Evolutionary conservation across 35 echinoderm and acorn worm genomes (phyloP).

Genomic region (Hemicentrotus pulcherrimus): DNA sequence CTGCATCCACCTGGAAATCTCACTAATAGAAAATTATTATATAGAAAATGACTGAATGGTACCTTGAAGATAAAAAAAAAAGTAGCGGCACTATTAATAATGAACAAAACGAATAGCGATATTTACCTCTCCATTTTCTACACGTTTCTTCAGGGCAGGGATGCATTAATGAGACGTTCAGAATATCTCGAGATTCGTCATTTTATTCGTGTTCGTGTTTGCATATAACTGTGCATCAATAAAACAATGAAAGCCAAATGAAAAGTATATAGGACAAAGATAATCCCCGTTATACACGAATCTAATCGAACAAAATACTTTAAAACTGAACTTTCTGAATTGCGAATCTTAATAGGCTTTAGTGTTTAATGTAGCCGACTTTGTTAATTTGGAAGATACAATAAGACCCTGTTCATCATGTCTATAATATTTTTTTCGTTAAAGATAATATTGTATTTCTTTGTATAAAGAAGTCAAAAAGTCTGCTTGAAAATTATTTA

Average conservation of each 20-base stretch:
- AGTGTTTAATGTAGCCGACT: too few species aligned
- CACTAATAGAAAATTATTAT: too few species aligned
- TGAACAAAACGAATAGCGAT: background rate
- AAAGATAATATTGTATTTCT: too few species aligned
- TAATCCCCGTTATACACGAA: background rate
- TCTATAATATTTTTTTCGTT: too few species aligned
- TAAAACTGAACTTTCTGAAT: background rate
- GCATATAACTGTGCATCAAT: background rate
- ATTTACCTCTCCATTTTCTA: background rate
- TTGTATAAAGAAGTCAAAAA: too few species aligned
- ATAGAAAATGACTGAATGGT: too few species aligned
- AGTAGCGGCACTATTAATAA: background rate
- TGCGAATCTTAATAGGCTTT: too few species aligned
- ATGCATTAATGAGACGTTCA: background rate
- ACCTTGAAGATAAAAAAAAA: too few species aligned
- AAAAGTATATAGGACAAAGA: background rate
- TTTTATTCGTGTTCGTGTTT: background rate
- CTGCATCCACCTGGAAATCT: too few species aligned
- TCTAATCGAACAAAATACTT: background rate
- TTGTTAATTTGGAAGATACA: too few species aligned
- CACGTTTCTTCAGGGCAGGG: background rate
- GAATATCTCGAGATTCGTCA: background rate
- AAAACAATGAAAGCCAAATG: background rate
- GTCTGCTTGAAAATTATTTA: too few species aligned
- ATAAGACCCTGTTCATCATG: too few species aligned